These are phyloP conservation scores for Danaus chrysippus DNA, from an alignment of 2,888 invertebrate species.

Conservation along the genomic window DNA sequence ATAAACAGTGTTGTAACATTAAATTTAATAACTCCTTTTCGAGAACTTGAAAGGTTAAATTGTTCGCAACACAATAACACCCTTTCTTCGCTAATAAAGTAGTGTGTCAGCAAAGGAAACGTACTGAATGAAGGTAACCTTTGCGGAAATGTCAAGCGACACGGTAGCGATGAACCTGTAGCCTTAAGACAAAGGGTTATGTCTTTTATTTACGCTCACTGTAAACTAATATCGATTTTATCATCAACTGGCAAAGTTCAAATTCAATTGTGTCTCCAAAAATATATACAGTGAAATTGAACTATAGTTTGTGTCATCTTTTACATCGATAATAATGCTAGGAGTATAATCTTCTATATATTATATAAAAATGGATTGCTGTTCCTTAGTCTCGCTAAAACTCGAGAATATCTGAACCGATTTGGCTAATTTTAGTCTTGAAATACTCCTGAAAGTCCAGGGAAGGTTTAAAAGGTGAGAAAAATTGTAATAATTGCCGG, in stretches of 20 bases:
- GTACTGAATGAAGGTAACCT: conserved; percentile 68
- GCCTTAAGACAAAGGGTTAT: conserved; percentile 76
- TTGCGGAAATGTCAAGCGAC: conserved; percentile 74
- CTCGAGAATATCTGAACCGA: too few relatives aligned
- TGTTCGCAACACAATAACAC: conserved; percentile 61
- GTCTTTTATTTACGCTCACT: conserved; percentile 43
- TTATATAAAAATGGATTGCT: too few relatives aligned
- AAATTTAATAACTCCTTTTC: conserved; percentile 36
- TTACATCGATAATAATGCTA: too few relatives aligned
- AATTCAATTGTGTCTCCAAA: neutral
- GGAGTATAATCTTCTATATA: neutral
- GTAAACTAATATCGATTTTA: conserved; percentile 9
- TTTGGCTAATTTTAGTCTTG: too few relatives aligned
- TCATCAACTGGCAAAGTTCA: conserved; percentile 4
- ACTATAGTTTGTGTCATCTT: too few relatives aligned
- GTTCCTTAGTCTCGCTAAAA: too few relatives aligned
- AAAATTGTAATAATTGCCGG: too few relatives aligned
- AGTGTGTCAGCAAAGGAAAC: conserved; percentile 69
- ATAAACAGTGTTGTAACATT: conserved; percentile 36
- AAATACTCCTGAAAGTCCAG: too few relatives aligned
- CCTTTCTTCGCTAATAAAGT: conserved; percentile 64
- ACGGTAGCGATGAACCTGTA: conserved; percentile 59
- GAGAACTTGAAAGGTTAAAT: conserved; percentile 59
- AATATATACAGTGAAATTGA: neutral
- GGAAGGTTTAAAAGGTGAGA: too few relatives aligned